Evolutionary conservation across 2,797 vertebrate genomes (phyloP).

Genomic region (Chiloscyllium punctatum): DNA sequence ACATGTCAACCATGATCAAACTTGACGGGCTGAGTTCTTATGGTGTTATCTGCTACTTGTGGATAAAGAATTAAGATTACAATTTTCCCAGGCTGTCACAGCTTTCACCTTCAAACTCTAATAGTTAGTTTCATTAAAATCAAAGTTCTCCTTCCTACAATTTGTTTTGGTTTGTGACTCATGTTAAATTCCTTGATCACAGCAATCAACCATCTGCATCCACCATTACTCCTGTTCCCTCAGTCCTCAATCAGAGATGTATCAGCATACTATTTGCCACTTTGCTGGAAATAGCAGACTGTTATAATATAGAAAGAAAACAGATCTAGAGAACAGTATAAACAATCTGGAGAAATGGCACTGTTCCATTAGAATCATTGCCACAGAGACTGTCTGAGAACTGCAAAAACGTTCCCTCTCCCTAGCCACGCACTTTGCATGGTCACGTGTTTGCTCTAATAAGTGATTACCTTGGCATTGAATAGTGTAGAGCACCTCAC

Average conservation of each 20-base stretch:
- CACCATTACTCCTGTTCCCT: no score
- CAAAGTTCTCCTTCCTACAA: background rate
- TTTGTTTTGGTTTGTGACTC: background rate
- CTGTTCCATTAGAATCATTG: conserved; percentile 46
- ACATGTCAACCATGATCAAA: no score
- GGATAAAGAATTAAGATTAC: background rate
- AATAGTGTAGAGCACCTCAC: conserved; percentile 39
- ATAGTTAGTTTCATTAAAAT: background rate
- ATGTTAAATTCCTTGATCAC: background rate
- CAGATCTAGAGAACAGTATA: conserved; percentile 28
- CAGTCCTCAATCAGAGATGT: background rate
- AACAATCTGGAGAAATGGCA: conserved; percentile 42
- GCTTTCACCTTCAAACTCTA: background rate
- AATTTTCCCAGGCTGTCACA: background rate
- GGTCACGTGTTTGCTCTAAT: background rate
- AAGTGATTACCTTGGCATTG: conserved; percentile 50
- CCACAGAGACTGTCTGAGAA: conserved; percentile 55
- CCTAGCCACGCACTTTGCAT: background rate
- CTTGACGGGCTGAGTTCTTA: no score
- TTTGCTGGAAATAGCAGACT: conserved; percentile 7
- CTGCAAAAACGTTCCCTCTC: conserved; percentile 39
- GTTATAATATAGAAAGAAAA: background rate
- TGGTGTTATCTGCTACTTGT: background rate
- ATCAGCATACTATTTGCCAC: background rate
- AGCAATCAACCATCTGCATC: background rate